Base-by-base conservation (phyloP, 53 echinoderm and acorn worm genomes). In the Luidia sarsii region DNA sequence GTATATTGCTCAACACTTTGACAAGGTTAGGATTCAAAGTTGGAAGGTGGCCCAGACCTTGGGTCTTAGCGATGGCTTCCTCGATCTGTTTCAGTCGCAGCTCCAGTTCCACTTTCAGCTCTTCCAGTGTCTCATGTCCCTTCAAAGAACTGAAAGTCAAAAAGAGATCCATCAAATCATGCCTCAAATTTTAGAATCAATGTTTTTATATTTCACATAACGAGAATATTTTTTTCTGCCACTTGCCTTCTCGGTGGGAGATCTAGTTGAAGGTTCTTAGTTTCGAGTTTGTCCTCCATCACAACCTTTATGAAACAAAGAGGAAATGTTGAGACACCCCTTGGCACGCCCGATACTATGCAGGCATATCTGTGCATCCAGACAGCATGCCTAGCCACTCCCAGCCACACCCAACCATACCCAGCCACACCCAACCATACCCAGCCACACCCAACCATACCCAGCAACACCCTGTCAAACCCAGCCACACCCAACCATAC, bases 201-300 rank as follows among this genome's bases (percentile, higher is more conserved):
- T 52, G 21, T 18, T 18, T 18, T 52, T 4, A 52, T 18, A 4
- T 52, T 9, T 9, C 14, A 9, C 14, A 9, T 7, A 45, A 9
- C 7, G 46, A 9, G 4, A 20, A 52, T 15, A 18, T 52, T 52
- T 18, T 52, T 52, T 8, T 28, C 7, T 28, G 20, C 3, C 21
- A 11, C 27, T 48, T 75, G 61, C 75, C 75, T 75, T 45, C 61
- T 45, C 29, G 75, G 75, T n/a, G 75, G 75, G 0, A 75, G 75
- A 32, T 75, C 75, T 19, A 75, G 22, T 14, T 75, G 59, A 3
- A 75, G 61, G 38, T 46, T 75, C 60, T 75, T 41, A 19, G 75
- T 16, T 24, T 75, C 75, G 31, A 75, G 50, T 32, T 59, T 60
- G 46, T 75, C 75, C 39, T 75, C 75, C 3, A 75, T 75, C 19